phyloP scores from a whole-genome alignment of 2,888 invertebrate genomes.

The Acrobasis repandana region DNA sequence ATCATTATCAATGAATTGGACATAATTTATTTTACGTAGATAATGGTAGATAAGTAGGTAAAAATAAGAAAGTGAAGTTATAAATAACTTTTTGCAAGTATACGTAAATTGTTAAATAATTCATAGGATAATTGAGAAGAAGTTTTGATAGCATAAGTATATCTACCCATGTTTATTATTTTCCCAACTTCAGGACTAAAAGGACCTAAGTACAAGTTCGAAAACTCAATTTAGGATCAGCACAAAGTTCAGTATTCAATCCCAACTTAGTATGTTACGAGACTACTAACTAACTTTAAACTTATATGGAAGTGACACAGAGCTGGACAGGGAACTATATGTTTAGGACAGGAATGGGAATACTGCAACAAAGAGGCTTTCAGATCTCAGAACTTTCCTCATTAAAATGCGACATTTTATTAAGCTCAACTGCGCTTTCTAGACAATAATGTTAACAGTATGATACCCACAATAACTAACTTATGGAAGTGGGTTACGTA shows the following conservation, averaged over 20 bases:
- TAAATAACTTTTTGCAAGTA: background rate
- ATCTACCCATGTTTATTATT: too few relatives aligned
- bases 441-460: conserved; percentile 19
- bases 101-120: background rate
- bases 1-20: conserved; percentile 30
- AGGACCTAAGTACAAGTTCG: too few relatives aligned
- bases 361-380: background rate
- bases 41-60: too few relatives aligned
- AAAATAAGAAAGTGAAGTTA: too few relatives aligned
- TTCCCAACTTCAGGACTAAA: too few relatives aligned
- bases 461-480: conserved; percentile 23
- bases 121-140: background rate
- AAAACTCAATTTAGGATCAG: background rate
- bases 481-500: conserved; percentile 5
- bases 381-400: background rate
- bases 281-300: background rate
- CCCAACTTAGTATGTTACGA: background rate
- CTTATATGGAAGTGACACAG: background rate
- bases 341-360: background rate
- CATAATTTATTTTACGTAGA: background rate
- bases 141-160: background rate
- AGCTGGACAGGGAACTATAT: background rate
- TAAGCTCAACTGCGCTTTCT: conserved; percentile 1
- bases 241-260: background rate
- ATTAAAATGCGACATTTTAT: conserved; percentile 13